Evolutionary conservation across 2,113 vertebrate genomes (phyloP).

Genomic region (Pomatorhinus ruficollis): DNA sequence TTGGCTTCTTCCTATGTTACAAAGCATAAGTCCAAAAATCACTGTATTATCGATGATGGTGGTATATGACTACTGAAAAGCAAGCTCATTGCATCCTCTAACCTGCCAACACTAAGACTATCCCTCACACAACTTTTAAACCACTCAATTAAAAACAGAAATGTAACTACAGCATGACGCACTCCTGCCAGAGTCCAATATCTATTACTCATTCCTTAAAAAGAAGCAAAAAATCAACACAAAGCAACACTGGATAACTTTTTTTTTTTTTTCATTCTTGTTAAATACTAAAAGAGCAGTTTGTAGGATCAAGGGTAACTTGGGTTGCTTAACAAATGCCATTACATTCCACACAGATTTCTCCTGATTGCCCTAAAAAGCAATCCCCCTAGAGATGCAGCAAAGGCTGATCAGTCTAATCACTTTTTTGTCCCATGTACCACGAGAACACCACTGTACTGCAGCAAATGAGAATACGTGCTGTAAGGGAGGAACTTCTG

Average conservation of each 20-base stretch:
- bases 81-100: neutral
- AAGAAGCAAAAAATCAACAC: neutral
- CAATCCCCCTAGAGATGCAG: neutral
- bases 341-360: neutral
- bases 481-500: neutral
- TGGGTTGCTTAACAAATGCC: slow-evolving; percentile 42
- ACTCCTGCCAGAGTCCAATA: neutral
- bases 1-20: neutral
- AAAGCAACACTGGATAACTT: neutral
- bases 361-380: slow-evolving; percentile 29
- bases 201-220: neutral
- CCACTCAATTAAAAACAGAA: neutral
- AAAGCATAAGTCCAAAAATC: neutral
- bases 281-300: neutral
- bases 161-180: neutral
- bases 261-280: neutral
- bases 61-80: neutral
- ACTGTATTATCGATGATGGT: neutral
- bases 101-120: neutral
- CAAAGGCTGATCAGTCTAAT: neutral
- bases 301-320: slow-evolving; percentile 26
- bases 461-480: neutral
- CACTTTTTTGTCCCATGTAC: neutral
- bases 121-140: neutral
- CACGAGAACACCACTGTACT: neutral